Conservation (phyloP, 2,888 invertebrate species). For the Andrena fulva region DNA sequence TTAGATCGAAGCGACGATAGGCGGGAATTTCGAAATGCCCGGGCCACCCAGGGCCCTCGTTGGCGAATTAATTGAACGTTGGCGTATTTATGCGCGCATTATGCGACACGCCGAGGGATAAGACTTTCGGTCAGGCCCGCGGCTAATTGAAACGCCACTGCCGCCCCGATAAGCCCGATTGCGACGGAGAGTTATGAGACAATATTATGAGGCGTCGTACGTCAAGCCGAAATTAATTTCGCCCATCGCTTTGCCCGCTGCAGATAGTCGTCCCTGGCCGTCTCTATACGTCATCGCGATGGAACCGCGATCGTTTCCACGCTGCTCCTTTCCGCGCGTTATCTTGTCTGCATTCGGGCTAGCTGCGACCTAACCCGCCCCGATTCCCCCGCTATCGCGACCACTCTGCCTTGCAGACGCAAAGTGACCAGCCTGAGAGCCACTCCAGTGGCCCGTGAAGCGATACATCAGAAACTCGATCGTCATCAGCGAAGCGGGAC, state of each 20-base stretch:
- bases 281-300: conserved; percentile 64
- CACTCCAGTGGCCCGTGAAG: too few relatives aligned
- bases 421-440: too few relatives aligned
- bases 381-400: background rate
- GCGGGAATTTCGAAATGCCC: conserved; percentile 50
- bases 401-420: background rate
- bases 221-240: conserved; percentile 83
- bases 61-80: conserved; percentile 80
- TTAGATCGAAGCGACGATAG: conserved; percentile 49
- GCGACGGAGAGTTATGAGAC: conserved; percentile 83
- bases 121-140: conserved; percentile 79
- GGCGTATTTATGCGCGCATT: conserved; percentile 81
- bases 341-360: conserved; percentile 19
- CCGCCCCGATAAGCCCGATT: conserved; percentile 82
- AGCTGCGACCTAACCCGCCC: background rate
- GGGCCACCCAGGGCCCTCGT: conserved; percentile 33
- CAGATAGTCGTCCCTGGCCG: conserved; percentile 55
- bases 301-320: conserved; percentile 44
- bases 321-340: conserved; percentile 49
- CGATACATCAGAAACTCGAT: too few relatives aligned
- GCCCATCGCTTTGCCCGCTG: conserved; percentile 62
- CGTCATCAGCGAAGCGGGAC: too few relatives aligned
- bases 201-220: conserved; percentile 83
- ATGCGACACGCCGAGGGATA: conserved; percentile 78
- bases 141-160: conserved; percentile 84